Base-by-base conservation (phyloP, 2,888 invertebrate genomes). In the Eupithecia pulchellata region DNA sequence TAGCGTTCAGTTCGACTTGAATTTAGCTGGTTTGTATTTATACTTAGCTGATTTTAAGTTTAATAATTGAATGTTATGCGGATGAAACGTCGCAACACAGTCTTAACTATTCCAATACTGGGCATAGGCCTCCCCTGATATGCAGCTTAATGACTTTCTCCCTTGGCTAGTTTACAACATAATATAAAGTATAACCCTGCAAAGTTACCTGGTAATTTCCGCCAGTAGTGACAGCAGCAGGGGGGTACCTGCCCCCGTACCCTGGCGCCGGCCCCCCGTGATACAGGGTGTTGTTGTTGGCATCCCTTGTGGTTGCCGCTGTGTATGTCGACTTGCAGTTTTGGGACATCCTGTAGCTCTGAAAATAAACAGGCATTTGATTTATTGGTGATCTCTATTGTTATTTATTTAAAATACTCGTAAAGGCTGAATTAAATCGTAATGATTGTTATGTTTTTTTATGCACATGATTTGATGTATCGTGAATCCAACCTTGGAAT, bases 201-300 rank as follows among this genome's bases (percentile, higher is more conserved):
- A 30, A 30, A 20, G 14, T 57, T 77, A 92, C 93, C 91, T 93
- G 91, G 80, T 91, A 93, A 71, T 88, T 92, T 17, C 86, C 88
- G 64, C 83, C 89, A 72, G 80, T 82, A 52, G 86, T 80, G 25
- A 89, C 89, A 63, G 79, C 82, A 30, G 92, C 89, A 0, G 93
- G 92, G 1, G 89, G 84, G 74, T 89, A 92, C 71, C 93, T 81
- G 6, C 87, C 87, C 8, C 88, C 89, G 77, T 87, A 91, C 14
- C 84, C 88, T 69, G 84, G 89, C 4, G 87, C 83, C 2, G 85
- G 81, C 20, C 86, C 86, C 2, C 91, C 89, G 73, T 94, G 90
- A 77, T 95, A 95, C 83, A 95, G 87, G 25, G 91, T 95, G 88
- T 95, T 95, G 88, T 95, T 95, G 83, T 96, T 96, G 52, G 95